Percentiles rank a stretch among this genome's conserved stretches.
Conservation (phyloP, 2,888 invertebrate genomes). For the Charanyca ferruginea region DNA sequence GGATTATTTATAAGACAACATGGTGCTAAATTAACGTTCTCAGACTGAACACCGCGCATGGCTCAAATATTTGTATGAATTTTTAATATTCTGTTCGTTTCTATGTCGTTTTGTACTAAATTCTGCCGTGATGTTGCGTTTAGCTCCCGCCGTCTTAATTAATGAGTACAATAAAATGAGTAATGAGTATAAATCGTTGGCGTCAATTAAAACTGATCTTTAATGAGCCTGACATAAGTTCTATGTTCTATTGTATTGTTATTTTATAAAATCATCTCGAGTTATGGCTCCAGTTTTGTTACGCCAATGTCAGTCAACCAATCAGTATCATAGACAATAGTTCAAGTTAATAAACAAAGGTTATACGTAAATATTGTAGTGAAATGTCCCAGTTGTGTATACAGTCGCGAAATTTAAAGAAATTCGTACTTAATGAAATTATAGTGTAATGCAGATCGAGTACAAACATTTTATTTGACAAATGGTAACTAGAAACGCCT, state of each 20-base stretch:
- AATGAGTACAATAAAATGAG: constrained; percentile 19
- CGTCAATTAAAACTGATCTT: constrained; percentile 22
- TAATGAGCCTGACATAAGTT: constrained; percentile 9
- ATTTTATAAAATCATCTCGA: not conserved
- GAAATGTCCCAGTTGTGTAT: constrained; percentile 37
- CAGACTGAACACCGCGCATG: constrained; percentile 83
- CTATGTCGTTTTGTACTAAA: constrained; percentile 49
- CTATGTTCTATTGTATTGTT: constrained; percentile 21
- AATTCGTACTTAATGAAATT: constrained; percentile 63
- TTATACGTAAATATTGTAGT: constrained; percentile 41
- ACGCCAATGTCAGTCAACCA: constrained; percentile 44
- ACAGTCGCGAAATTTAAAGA: constrained; percentile 36
- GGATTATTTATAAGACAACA: constrained; percentile 77
- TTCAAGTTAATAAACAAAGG: constrained; percentile 28
- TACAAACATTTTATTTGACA: constrained; percentile 52
- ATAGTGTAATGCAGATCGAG: constrained; percentile 53
- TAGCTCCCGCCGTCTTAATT: constrained; percentile 36
- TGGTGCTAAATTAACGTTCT: constrained; percentile 84
- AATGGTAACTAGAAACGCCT: constrained; percentile 33
- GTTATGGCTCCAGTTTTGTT: constrained; percentile 16
- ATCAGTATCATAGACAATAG: constrained; percentile 50
- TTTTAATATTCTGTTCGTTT: constrained; percentile 66
- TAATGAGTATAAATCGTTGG: constrained; percentile 17
- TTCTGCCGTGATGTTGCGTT: constrained; percentile 46
- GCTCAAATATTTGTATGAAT: constrained; percentile 81